phyloP scores from a whole-genome alignment of 2,797 vertebrate genomes.

The Sandelia bainsii region DNA sequence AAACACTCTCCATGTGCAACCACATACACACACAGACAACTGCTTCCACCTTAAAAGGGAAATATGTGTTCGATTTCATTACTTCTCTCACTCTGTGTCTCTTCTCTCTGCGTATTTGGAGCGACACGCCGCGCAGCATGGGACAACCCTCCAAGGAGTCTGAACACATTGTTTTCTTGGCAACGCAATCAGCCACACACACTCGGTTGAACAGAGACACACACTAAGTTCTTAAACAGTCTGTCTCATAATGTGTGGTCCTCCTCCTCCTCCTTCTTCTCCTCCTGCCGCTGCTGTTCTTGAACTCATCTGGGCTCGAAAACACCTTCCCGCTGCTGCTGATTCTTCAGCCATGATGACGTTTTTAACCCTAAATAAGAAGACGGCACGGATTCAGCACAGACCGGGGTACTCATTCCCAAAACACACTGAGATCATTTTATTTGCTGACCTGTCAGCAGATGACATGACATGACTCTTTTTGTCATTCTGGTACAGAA shows the following conservation, averaged over 20 bases:
- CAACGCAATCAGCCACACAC: slow-evolving; percentile 56
- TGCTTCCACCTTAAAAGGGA: slow-evolving; percentile 72
- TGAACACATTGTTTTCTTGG: slow-evolving; percentile 78
- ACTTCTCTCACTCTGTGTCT: slow-evolving; percentile 37
- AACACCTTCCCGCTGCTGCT: slow-evolving; percentile 31
- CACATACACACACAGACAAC: slow-evolving; percentile 37
- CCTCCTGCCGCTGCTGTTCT: slow-evolving; percentile 18
- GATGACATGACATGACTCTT: not conserved
- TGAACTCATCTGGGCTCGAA: slow-evolving; percentile 53
- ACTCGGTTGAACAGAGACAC: slow-evolving; percentile 54
- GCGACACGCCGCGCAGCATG: slow-evolving; percentile 36
- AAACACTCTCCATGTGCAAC: slow-evolving; percentile 57
- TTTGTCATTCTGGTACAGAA: too few relatives aligned
- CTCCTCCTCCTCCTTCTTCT: slow-evolving; percentile 15
- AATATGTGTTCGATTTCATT: slow-evolving; percentile 65
- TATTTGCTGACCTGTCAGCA: slow-evolving; percentile 15
- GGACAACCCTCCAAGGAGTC: slow-evolving; percentile 63
- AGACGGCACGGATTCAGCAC: not conserved
- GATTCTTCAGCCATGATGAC: slow-evolving; percentile 34
- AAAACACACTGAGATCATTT: slow-evolving; percentile 22
- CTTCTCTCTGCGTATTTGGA: slow-evolving; percentile 53
- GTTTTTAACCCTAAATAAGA: slow-evolving; percentile 47
- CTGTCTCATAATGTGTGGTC: slow-evolving; percentile 75
- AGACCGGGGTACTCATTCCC: not conserved
- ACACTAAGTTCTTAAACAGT: slow-evolving; percentile 63